Evolutionary conservation across 2,113 vertebrate genomes (phyloP).

Genomic region (Hippocampus comes): DNA sequence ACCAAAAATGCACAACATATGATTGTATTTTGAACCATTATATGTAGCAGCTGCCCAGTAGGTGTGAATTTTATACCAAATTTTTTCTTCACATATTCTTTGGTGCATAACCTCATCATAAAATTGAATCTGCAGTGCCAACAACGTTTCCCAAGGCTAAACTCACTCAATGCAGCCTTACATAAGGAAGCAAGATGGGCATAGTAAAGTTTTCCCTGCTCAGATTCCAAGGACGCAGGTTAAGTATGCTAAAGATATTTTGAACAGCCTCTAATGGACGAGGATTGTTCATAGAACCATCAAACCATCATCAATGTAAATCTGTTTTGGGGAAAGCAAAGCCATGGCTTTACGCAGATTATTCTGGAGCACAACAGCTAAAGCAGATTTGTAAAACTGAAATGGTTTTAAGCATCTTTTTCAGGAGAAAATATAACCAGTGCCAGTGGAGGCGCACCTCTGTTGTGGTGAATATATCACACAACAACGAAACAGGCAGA

Average conservation of each 20-base stretch:
- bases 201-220: conserved; percentile 43
- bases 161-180: background rate
- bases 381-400: conserved; percentile 63
- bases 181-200: background rate
- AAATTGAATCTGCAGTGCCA: background rate
- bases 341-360: conserved; percentile 64
- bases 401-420: conserved; percentile 47
- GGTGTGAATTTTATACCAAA: background rate
- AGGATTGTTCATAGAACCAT: conserved; percentile 47
- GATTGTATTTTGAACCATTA: background rate
- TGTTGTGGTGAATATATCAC: background rate
- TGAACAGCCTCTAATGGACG: conserved; percentile 52
- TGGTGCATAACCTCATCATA: background rate
- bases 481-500: background rate
- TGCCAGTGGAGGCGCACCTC: background rate
- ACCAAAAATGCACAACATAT: conserved; percentile 2
- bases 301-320: conserved; percentile 44
- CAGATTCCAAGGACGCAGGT: conserved; percentile 44
- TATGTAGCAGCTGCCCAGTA: background rate
- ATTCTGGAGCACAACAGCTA: conserved; percentile 57
- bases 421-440: conserved; percentile 33
- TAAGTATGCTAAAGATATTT: conserved; percentile 29
- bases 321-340: conserved; percentile 56
- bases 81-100: background rate
- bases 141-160: background rate